A percentile compares a stretch with the other conserved stretches of the same genome.
Evolutionary conservation across 2,113 vertebrate genomes (phyloP).

Genomic region (Pardalotus punctatus): DNA sequence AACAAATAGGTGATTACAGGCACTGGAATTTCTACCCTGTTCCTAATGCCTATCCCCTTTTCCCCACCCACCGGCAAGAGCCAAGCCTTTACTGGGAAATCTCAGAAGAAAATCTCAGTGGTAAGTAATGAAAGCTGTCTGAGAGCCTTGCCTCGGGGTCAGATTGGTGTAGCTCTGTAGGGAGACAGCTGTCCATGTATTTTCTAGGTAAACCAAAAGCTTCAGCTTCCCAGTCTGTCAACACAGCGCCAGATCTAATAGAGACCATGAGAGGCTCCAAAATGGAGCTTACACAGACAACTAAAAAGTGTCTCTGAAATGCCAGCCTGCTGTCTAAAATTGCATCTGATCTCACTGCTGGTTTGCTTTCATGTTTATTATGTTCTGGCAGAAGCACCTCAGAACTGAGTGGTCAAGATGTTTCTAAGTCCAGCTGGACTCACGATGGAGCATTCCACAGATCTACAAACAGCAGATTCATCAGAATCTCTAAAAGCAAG

Average conservation of each 20-base stretch:
- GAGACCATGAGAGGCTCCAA: not conserved
- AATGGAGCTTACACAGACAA: not conserved
- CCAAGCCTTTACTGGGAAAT: not conserved
- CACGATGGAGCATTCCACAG: not conserved
- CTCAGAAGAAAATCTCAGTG: not conserved
- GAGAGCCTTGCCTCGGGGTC: not conserved
- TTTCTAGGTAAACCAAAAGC: not conserved
- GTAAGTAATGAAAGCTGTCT: not conserved
- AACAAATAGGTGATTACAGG: not conserved
- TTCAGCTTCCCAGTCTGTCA: not conserved
- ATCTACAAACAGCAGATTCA: accelerated
- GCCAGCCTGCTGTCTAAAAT: not conserved
- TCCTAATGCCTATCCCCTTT: not conserved
- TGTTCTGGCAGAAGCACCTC: not conserved
- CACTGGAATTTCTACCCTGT: not conserved
- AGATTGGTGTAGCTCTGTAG: not conserved
- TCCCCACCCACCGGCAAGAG: not conserved
- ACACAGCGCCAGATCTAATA: not conserved
- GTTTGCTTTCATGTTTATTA: not conserved
- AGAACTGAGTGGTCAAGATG: not conserved
- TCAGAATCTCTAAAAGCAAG: not conserved
- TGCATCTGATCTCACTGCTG: not conserved
- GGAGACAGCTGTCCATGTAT: not conserved
- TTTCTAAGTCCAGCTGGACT: not conserved
- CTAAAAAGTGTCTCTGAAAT: not conserved